Evolutionary conservation across 2,888 invertebrate species (phyloP), one percentile per base, ranked within the genome.

Genomic region (Drosophila testacea): DNA sequence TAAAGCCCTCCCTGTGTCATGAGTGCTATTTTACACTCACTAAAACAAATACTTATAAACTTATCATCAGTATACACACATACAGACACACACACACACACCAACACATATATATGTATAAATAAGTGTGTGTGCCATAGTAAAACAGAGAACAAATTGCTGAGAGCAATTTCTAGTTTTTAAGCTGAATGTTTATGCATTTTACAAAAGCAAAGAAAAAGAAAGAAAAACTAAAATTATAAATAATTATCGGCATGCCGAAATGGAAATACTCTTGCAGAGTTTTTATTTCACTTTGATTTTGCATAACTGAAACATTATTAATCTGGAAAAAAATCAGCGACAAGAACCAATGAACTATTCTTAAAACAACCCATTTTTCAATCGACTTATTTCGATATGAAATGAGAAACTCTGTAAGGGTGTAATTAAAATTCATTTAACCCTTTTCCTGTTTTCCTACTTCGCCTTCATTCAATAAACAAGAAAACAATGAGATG

Each of bases 171-270:
- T 54, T 73, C 57, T 88, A 84, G 88, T 71, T 71, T 70, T 59
- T 83, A 84, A 83, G 83, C 79, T 76, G 60, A 76, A 76, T 78
- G 81, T 83, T 86, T 86, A 85, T 88, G 81, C 76, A 86, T 83
- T 88, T 83, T 83, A 83, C 69, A 80, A 63, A 48, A 51, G 30
- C 27, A 62, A 65, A 69, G 16, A 44, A 47, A 56, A 28, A 39
- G 50, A 27, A 44, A 47, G 60, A 27, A 39, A 52, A 65, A 64
- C 51, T 28, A 9, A 27, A 13, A 44, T 13, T 13, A 27, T 11
- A 9, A 44, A 27, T 10, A 27, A 27, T 44, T 16, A 30, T 28
- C 57, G 57, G 57, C 57, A 30, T 27, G 46, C 47, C 57, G 57
- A 47, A 10, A 6, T 36, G 10, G 4, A 11, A 16, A 28, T 57